A percentile compares a stretch with the other conserved stretches of the same genome.
These are phyloP conservation scores for Cheirogaleus medius DNA, from an alignment of 2,113 vertebrate genomes.

Conservation along the genomic window DNA sequence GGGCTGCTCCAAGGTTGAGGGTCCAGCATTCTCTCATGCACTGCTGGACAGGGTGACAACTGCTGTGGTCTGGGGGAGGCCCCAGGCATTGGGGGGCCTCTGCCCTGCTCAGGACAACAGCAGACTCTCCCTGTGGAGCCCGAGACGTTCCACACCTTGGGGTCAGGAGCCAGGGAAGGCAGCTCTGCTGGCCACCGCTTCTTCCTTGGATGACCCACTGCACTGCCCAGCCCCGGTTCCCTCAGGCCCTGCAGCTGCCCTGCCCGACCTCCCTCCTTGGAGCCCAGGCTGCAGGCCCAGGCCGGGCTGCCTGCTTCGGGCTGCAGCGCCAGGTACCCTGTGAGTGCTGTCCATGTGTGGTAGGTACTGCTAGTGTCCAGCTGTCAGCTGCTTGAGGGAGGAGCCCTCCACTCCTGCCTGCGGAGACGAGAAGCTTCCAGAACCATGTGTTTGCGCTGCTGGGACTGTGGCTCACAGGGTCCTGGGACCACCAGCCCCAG, in stretches of 20 bases:
- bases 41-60: not conserved
- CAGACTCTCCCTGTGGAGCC: not conserved
- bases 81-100: not conserved
- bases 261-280: not conserved
- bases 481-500: not conserved
- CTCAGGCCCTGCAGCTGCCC: not conserved
- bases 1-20: not conserved
- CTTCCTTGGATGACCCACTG: not conserved
- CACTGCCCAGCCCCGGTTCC: too few relatives aligned
- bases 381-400: not conserved
- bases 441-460: not conserved
- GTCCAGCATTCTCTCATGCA: not conserved
- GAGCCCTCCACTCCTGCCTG: not conserved
- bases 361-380: not conserved
- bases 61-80: not conserved
- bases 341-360: rapidly evolving
- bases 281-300: not conserved
- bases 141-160: not conserved
- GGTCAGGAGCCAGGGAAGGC: not conserved
- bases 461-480: not conserved
- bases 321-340: too few relatives aligned
- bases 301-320: too few relatives aligned
- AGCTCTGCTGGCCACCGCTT: not conserved
- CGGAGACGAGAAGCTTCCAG: not conserved
- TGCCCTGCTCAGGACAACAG: not conserved